Evolutionary conservation across 2,888 invertebrate species (phyloP), one percentile per base, ranked within the genome.

Genomic region (Germaria angustata): DNA sequence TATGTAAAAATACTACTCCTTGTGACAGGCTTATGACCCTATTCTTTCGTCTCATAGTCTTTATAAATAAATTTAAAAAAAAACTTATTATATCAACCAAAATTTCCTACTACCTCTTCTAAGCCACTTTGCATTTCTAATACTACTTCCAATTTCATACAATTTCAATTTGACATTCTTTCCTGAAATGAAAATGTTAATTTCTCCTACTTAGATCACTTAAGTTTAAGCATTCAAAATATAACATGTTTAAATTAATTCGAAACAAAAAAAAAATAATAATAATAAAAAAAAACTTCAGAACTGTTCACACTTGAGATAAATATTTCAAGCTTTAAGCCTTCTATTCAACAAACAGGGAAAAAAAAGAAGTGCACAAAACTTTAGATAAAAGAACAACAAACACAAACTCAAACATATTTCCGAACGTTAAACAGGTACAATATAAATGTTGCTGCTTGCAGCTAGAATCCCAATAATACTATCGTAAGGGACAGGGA

Each of bases 261-360:
- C 13, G 24, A 3, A 39, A 15, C 24, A 22, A 6, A 32, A 28
- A 3, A 36, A 22, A 39, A 20, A n/a, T n/a, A n/a, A n/a, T n/a
- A n/a, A n/a, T n/a, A 32, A 32, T 1, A n/a, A 46, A 49, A 66
- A 75, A 61, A 34, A 65, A 63, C n/a, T 68, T 63, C 39, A 49
- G 53, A 76, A 76, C 57, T 76, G 76, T 80, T 80, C 75, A 69
- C 80, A 80, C 75, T 80, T 69, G 57, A 80, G 80, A 71, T 75
- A 80, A 80, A 76, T 72, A 66, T 76, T 76, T 80, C 20, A 69
- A 76, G 55, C 69, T 51, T 61, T 61, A 80, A 80, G 75, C 68
- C 61, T 68, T 61, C 73, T 44, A 44, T 73, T 55, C 44, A 65
- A 79, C n/a, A 39, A 61, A 36, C n/a, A 55, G n/a, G 7, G 49